Base-by-base conservation (phyloP, 1,140 invertebrate genomes). In the Drosophila nigrodunni region DNA sequence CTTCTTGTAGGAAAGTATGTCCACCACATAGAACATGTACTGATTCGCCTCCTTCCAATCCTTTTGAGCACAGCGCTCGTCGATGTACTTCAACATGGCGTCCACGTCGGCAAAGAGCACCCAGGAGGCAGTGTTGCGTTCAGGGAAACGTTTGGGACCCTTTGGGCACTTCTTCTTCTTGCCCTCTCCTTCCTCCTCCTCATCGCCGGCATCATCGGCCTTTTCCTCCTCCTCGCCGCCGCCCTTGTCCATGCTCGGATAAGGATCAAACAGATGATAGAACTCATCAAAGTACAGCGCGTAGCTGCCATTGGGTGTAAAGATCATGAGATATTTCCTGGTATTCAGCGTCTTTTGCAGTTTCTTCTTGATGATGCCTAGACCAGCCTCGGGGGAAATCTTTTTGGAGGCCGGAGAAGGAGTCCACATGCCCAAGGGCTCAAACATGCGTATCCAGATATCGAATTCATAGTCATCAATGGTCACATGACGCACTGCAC, bases 381-480 rank as follows among this genome's bases (percentile, higher is more conserved):
- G 15, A 4, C 61, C 86, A 4, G 62, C 50, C 3, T 68, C 54
- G 2, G 65, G 43, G 0, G 65, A 15, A 0, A 72, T n/a, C 0
- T 50, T n/a, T 8, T 46, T 47, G 8, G 83, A 66, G 0, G 65
- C 13, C 0, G 73, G 37, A 0, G 25, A 15, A 1, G 79, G 76
- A 6, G 62, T 68, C 50, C 64, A 68, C 60, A 91, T 57, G 47
- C 91, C 91, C 3, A 30, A 0, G 0, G 78, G 67, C 60, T 93
- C 89, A 44, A 94, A 92, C 74, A 93, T 93, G 39, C 93, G 94
- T 37, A 94, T 94, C 75, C 94, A 94, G 3, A 95, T 92, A 54
- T 95, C 94, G 30, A 95, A 94, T 68, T 94, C 94, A 70, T 95
- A 94, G 2, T 94, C 94, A 68, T 94, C 94, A 21, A 95, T 82